A percentile compares a stretch with the other conserved stretches of the same genome.
These are phyloP conservation scores for Linurgus olivaceus DNA, from an alignment of 2,797 vertebrate genomes.

Conservation along the genomic window DNA sequence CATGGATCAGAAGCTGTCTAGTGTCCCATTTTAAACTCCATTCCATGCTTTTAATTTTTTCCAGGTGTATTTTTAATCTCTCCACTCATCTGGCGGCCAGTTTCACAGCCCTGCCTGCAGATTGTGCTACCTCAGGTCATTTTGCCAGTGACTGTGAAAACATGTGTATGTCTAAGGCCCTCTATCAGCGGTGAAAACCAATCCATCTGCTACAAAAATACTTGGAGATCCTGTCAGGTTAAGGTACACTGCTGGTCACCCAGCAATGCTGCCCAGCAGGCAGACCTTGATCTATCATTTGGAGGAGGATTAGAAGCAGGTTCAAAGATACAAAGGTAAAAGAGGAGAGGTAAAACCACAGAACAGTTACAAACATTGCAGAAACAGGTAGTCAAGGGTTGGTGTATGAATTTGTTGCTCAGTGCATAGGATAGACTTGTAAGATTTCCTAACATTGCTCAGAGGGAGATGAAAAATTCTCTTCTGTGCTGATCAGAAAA, in stretches of 20 bases:
- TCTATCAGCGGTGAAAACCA: background rate
- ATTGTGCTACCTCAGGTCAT: background rate
- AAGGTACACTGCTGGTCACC: background rate
- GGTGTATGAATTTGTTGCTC: background rate
- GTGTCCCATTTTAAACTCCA: background rate
- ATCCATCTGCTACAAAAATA: background rate
- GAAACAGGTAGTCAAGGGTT: background rate
- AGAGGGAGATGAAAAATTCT: background rate
- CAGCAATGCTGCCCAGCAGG: background rate
- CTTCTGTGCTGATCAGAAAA: background rate
- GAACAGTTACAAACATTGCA: background rate
- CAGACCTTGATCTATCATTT: background rate
- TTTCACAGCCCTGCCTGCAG: background rate
- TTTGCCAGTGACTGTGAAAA: background rate
- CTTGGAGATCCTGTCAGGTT: background rate
- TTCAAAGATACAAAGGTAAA: background rate
- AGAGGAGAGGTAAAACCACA: background rate
- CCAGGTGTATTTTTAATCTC: background rate
- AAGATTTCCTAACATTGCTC: background rate
- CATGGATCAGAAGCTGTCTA: background rate
- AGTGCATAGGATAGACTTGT: background rate
- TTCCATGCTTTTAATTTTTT: background rate
- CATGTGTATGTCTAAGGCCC: rapidly evolving
- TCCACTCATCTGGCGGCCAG: background rate
- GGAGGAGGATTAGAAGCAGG: background rate